These are phyloP conservation scores for Nomada goodeniana DNA, from an alignment of 2,888 invertebrate genomes.

Conservation along the genomic window DNA sequence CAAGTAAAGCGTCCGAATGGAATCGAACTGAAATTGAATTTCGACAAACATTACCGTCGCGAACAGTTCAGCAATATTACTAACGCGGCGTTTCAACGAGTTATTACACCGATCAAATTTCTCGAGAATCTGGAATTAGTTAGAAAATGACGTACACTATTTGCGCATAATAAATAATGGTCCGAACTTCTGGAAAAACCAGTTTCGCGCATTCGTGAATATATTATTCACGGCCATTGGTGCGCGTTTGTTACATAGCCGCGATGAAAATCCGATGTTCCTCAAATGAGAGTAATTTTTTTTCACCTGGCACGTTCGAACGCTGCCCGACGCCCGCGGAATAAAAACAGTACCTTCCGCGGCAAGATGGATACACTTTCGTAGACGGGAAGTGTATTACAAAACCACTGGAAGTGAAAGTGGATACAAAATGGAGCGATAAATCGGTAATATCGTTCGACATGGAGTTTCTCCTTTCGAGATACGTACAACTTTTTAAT, in stretches of 20 bases:
- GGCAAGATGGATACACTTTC: neutral
- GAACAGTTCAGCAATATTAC: neutral
- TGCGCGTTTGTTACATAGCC: neutral
- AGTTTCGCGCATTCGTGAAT: slow-evolving; percentile 34
- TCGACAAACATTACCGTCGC: neutral
- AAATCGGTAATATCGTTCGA: slow-evolving; percentile 20
- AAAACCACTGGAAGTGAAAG: slow-evolving; percentile 40
- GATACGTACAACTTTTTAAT: neutral
- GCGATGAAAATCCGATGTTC: neutral
- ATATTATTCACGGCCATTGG: neutral
- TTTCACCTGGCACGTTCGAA: neutral
- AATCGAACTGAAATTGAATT: too few relatives aligned
- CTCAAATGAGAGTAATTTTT: neutral
- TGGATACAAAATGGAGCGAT: slow-evolving; percentile 11
- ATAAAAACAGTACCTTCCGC: neutral
- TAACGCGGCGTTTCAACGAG: neutral
- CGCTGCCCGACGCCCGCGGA: neutral
- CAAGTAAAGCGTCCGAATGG: too few relatives aligned
- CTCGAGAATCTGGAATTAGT: neutral
- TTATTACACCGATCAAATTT: neutral
- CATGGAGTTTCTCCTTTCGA: slow-evolving; percentile 19
- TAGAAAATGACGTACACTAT: neutral
- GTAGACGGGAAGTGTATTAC: slow-evolving; percentile 7
- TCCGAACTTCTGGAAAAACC: slow-evolving; percentile 39
- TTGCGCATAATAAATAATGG: neutral